Evolutionary conservation across 2,888 invertebrate genomes (phyloP).

Genomic region (Lasioglossum villosulum): DNA sequence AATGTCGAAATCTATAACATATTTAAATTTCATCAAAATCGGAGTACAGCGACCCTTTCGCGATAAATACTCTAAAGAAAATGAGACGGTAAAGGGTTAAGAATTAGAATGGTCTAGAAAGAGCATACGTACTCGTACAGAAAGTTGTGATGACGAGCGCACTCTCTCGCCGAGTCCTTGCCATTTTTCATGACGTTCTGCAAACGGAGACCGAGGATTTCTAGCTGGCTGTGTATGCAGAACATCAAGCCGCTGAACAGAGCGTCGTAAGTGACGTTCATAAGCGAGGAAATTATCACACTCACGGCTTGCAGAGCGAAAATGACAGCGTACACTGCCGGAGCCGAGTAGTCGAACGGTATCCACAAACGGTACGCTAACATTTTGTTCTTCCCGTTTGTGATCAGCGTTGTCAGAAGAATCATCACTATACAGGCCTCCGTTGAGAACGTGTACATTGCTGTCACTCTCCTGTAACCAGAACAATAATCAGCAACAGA

Average conservation of each 20-base stretch:
- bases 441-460: not conserved
- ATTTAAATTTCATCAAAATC: too few species aligned
- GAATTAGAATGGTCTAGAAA: not conserved
- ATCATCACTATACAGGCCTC: not conserved
- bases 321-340: not conserved
- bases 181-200: not conserved
- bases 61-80: too few species aligned
- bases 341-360: not conserved
- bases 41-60: too few species aligned
- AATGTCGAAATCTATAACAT: too few species aligned
- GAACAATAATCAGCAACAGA: not conserved
- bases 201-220: not conserved
- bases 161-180: not conserved
- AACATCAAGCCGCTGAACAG: not conserved
- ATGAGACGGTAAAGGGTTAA: too few species aligned
- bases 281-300: constrained; percentile 56
- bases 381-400: not conserved
- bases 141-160: constrained; percentile 1
- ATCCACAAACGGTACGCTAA: not conserved
- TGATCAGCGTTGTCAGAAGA: not conserved
- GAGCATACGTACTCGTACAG: not conserved
- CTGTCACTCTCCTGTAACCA: not conserved
- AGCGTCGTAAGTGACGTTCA: not conserved
- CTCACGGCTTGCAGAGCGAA: not conserved
- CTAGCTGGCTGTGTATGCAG: not conserved